Percentiles rank a stretch among this genome's conserved stretches.
These are phyloP conservation scores for Podotricha telesiphe DNA, from an alignment of 2,888 invertebrate species.

Conservation along the genomic window DNA sequence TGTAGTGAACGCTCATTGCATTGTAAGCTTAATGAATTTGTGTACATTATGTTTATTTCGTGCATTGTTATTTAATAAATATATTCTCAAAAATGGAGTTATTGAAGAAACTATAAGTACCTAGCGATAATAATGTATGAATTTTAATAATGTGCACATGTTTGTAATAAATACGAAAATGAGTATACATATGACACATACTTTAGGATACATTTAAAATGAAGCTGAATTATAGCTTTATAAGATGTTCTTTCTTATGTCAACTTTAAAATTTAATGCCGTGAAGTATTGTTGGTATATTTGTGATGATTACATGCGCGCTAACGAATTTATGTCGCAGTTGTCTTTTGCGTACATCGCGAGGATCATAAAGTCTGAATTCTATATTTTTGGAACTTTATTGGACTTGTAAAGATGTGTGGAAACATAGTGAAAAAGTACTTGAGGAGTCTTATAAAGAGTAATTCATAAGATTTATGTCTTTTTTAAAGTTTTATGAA, in stretches of 20 bases:
- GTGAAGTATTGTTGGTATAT: conserved; percentile 77
- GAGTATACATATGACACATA: conserved; percentile 46
- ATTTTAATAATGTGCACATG: conserved; percentile 31
- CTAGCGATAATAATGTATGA: neutral
- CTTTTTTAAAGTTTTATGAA: conserved; percentile 20
- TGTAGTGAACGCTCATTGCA: conserved; percentile 58
- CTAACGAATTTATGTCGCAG: conserved; percentile 78
- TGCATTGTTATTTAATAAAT: neutral
- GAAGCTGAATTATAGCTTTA: conserved; percentile 72
- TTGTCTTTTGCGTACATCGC: conserved; percentile 70
- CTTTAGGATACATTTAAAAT: conserved; percentile 64
- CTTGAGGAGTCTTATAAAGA: conserved; percentile 67
- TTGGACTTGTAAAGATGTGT: conserved; percentile 68
- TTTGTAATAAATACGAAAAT: conserved; percentile 36
- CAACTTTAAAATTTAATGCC: conserved; percentile 81
- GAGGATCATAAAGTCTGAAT: conserved; percentile 70
- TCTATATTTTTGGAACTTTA: conserved; percentile 76
- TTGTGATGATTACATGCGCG: conserved; percentile 77
- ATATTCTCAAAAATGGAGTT: neutral
- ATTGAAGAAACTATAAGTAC: neutral
- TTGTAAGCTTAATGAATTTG: conserved; percentile 62
- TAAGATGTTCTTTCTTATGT: conserved; percentile 81
- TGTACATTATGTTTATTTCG: conserved; percentile 33
- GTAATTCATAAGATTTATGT: conserved; percentile 54
- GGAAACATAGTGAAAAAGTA: conserved; percentile 67